Evolutionary conservation across 2,888 invertebrate genomes (phyloP), one percentile per base, ranked within the genome.

Genomic region (Noctuana brunneofusca): DNA sequence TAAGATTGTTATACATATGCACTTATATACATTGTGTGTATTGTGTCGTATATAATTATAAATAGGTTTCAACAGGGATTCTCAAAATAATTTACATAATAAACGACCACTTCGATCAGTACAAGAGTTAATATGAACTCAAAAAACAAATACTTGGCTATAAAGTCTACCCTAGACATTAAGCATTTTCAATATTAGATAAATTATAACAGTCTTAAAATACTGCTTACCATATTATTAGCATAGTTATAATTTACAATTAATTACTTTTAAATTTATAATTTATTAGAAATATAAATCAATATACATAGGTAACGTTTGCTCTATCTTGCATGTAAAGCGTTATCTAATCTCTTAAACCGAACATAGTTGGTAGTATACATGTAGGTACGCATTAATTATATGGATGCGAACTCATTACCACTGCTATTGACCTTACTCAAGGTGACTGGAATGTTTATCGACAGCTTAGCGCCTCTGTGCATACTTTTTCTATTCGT

Each of bases 371-470:
- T n/a, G n/a, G n/a, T 55, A 56, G 27, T 53, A 41, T 8, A 14
- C 18, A 41, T 9, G n/a, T 60, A 58, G 58, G 56, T 57, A 67
- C 59, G 58, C 52, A 64, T 69, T 67, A 67, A 68, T 69, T 68
- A 66, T 68, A 64, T 64, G 70, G 71, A 76, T 71, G 71, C 72
- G 71, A 74, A 71, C 72, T 75, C 68, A 75, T 75, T 76, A 70
- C 65, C 69, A 69, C 74, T 74, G 80, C 71, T 80, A 79, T 80
- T 80, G 81, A 83, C 81, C 82, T 75, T 76, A 71, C 69, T 72
- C 83, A 86, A 87, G 86, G 86, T 82, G 73, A 84, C 68, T 65
- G 65, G 73, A 80, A 75, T 79, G 76, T 69, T 84, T 83, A 83
- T 83, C 76, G 79, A 75, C 73, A 65, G 75, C 81, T 85, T 84